phyloP scores from a whole-genome alignment of 2,797 vertebrate genomes.

The Leptoclinus maculatus region DNA sequence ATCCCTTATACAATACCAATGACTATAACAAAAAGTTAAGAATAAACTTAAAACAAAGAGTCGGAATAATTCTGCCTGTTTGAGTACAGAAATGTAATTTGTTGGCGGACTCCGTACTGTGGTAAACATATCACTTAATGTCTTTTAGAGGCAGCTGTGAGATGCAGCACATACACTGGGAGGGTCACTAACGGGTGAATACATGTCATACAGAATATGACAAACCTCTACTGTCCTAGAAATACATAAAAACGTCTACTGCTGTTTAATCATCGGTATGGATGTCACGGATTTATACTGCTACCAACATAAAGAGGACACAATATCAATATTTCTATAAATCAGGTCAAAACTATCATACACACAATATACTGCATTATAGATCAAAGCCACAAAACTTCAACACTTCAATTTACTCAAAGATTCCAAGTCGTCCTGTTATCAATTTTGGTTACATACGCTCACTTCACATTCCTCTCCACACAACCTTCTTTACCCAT shows the following conservation, averaged over 20 bases:
- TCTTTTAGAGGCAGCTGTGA: not conserved
- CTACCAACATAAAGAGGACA: not conserved
- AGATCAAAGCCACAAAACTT: slow-evolving; percentile 4
- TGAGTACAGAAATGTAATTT: too few relatives aligned
- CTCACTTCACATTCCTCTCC: slow-evolving; percentile 13
- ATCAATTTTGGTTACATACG: not conserved
- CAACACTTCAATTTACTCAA: not conserved
- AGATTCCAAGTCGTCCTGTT: not conserved
- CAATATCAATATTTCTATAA: not conserved
- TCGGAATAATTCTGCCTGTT: too few relatives aligned
- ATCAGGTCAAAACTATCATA: not conserved
- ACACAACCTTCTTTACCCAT: not conserved
- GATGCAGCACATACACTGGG: not conserved
- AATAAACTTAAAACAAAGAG: too few relatives aligned
- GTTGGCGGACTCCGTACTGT: too few relatives aligned
- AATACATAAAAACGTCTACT: too few relatives aligned
- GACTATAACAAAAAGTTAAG: not conserved
- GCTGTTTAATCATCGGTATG: not conserved
- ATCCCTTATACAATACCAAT: not conserved
- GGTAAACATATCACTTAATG: too few relatives aligned
- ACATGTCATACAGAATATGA: not conserved
- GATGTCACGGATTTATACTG: not conserved
- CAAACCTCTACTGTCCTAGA: too few relatives aligned
- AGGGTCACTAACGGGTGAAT: not conserved
- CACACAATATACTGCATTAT: not conserved